Percentiles rank a stretch among this genome's conserved stretches.
These are phyloP conservation scores for Nipponia nippon DNA, from an alignment of 2,113 vertebrate genomes.

Conservation along the genomic window DNA sequence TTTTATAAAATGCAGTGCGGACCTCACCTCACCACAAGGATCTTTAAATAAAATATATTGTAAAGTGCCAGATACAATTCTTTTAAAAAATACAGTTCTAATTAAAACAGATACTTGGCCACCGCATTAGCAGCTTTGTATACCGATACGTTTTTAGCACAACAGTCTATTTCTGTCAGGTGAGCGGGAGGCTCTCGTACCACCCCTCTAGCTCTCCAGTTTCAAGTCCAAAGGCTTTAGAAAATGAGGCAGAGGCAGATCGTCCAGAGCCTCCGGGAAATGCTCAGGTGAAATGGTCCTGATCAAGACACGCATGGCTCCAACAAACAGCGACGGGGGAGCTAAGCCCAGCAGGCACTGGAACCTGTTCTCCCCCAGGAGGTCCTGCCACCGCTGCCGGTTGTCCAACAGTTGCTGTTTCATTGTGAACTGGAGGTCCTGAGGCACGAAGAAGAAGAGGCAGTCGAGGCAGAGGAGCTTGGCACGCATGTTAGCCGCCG, in stretches of 20 bases:
- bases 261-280: slow-evolving; percentile 81
- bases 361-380: slow-evolving; percentile 82
- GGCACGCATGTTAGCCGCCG: background rate
- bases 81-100: slow-evolving; percentile 50
- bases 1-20: background rate
- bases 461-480: slow-evolving; percentile 83
- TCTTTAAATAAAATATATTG: slow-evolving; percentile 63
- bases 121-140: background rate
- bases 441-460: slow-evolving; percentile 84
- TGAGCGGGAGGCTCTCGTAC: background rate
- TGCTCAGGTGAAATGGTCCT: slow-evolving; percentile 77
- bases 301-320: slow-evolving; percentile 86
- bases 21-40: background rate
- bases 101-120: slow-evolving; percentile 45
- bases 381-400: slow-evolving; percentile 75
- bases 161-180: slow-evolving; percentile 25
- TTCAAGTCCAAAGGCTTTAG: slow-evolving; percentile 84
- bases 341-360: slow-evolving; percentile 81
- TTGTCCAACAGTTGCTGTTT: slow-evolving; percentile 75
- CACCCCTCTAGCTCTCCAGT: slow-evolving; percentile 63
- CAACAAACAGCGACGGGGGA: slow-evolving; percentile 81
- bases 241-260: slow-evolving; percentile 82
- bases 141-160: background rate
- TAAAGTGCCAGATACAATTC: slow-evolving; percentile 63
- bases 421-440: slow-evolving; percentile 50